Evolutionary conservation across 2,888 invertebrate genomes (phyloP), one percentile per base, ranked within the genome.

Genomic region (Rhingia rostrata): DNA sequence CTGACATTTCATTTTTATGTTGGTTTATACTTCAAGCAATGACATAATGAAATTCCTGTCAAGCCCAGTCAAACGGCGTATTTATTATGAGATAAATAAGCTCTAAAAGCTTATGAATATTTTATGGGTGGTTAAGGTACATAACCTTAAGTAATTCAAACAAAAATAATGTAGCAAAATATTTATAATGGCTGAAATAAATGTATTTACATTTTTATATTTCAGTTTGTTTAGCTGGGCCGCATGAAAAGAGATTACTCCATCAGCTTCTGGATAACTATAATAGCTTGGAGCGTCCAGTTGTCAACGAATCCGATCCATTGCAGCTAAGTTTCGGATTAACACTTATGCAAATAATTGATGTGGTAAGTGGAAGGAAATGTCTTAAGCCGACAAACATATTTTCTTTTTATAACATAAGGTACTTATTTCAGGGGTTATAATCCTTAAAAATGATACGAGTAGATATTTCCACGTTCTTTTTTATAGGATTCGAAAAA

Each of bases 321-420:
- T 94, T 98, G 91, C 96, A 96, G 93, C 94, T 98, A 92, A 97
- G 96, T 93, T 97, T 98, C 93, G 97, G 97, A 92, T 95, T 98
- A 92, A 98, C 97, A 91, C 95, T 98, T 92, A 97, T 97, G 97
- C 98, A 98, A 94, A 98, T 98, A 93, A 98, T 98, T 92, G 97
- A 98, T 94, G 98, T 98, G 95, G 97, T 97, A 93, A 94, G 95
- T 94, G 10, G 10, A 49, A 49, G 9, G 22, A 22, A 22, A 22
- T 2, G 22, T 2, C 22, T 22, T 22, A 2, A 22, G 22, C 22
- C 22, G 22, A 22, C 1, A 22, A 22, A 22, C 1, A 22, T 22
- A 22, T 22, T 22, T 22, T 22, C 22, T 2, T 22, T 22, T 22
- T 22, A 2, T 22, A 22, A 22, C 22, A 22, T 22, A 2, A 22